Evolutionary conservation across 2,113 vertebrate genomes (phyloP).

Genomic region (Cavia aperea): DNA sequence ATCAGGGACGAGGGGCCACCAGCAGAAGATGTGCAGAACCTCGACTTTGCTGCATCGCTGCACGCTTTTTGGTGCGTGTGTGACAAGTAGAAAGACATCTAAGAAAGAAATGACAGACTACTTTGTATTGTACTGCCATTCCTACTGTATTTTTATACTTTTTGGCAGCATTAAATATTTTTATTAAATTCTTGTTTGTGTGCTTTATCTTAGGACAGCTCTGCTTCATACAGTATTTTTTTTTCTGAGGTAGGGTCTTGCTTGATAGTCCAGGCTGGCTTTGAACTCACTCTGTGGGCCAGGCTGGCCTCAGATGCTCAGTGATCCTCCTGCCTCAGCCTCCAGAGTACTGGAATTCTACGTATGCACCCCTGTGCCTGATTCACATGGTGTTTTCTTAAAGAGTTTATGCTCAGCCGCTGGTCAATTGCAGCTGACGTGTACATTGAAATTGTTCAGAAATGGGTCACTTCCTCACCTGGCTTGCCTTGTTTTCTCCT

Average conservation of each 20-base stretch:
- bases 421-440: neutral
- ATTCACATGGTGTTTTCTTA: neutral
- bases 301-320: neutral
- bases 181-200: slow-evolving; percentile 79
- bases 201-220: slow-evolving; percentile 66
- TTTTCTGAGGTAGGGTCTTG: neutral
- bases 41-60: slow-evolving; percentile 73
- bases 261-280: neutral
- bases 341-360: neutral
- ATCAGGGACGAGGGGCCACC: slow-evolving; percentile 81
- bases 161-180: slow-evolving; percentile 89
- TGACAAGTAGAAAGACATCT: slow-evolving; percentile 80
- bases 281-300: neutral
- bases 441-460: slow-evolving; percentile 19
- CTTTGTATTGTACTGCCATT: slow-evolving; percentile 85
- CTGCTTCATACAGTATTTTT: neutral
- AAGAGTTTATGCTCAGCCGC: slow-evolving; percentile 11
- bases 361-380: neutral
- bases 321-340: neutral
- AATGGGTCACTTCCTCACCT: neutral
- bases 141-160: slow-evolving; percentile 85
- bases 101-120: slow-evolving; percentile 79
- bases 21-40: slow-evolving; percentile 78
- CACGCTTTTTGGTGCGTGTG: slow-evolving; percentile 78
- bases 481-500: neutral